Evolutionary conservation across 2,888 invertebrate genomes (phyloP).

Genomic region (Pterostichus niger): DNA sequence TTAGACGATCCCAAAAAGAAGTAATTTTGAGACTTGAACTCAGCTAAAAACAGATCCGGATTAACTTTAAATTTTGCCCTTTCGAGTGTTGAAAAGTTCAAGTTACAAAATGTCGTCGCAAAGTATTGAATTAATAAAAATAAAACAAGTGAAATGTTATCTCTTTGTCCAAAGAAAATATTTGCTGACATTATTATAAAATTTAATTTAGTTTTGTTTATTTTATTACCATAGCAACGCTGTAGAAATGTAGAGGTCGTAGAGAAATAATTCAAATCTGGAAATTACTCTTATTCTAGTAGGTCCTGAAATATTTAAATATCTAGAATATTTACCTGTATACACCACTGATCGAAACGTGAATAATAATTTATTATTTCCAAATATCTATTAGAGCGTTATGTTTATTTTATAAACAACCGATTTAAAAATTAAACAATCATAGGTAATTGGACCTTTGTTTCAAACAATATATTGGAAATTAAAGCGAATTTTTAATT

Average conservation of each 20-base stretch:
- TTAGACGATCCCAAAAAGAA: slow-evolving; percentile 39
- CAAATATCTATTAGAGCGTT: slow-evolving; percentile 17
- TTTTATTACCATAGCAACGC: too few species aligned
- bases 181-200: too few species aligned
- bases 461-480: not conserved
- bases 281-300: slow-evolving; percentile 7
- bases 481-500: slow-evolving; percentile 6
- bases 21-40: not conserved
- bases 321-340: slow-evolving; percentile 4
- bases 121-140: too few species aligned
- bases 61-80: too few species aligned
- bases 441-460: not conserved
- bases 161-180: too few species aligned
- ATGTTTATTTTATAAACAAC: slow-evolving; percentile 23
- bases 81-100: too few species aligned
- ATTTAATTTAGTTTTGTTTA: too few species aligned
- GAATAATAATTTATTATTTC: slow-evolving; percentile 29
- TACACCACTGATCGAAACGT: not conserved
- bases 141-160: too few species aligned
- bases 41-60: too few species aligned
- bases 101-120: too few species aligned
- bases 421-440: slow-evolving; percentile 26
- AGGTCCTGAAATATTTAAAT: not conserved
- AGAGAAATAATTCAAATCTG: not conserved
- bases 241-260: too few species aligned